Conservation (phyloP, 2,888 invertebrate genomes). For the Noctua janthina region DNA sequence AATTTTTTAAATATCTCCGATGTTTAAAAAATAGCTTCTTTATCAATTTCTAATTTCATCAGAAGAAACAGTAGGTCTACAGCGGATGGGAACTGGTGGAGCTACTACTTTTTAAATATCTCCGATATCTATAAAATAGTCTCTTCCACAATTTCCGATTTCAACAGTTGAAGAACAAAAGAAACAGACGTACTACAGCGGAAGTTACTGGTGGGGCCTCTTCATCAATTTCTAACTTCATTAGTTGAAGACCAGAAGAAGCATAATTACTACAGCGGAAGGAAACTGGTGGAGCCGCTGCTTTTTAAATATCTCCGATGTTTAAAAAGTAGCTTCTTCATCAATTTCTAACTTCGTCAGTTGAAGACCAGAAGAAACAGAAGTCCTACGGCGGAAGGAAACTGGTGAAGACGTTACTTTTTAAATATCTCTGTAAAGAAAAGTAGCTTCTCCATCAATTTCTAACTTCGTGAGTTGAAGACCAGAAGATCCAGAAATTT, state of each 20-base stretch:
- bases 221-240: too few species aligned
- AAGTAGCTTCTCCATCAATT: too few species aligned
- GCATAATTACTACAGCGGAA: neutral
- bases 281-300: neutral
- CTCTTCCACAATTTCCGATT: neutral
- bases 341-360: too few species aligned
- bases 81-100: too few species aligned
- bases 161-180: neutral
- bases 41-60: neutral
- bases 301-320: conserved; percentile 9
- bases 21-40: neutral
- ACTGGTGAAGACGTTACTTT: conserved; percentile 12
- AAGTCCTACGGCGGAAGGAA: neutral
- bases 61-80: too few species aligned
- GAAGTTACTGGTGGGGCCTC: neutral
- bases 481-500: neutral
- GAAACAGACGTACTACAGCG: neutral
- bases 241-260: neutral
- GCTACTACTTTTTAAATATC: too few species aligned
- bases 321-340: neutral
- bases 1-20: conserved; percentile 11
- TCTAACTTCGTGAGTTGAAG: too few species aligned
- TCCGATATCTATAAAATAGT: neutral
- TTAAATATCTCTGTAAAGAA: neutral
- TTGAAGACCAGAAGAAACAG: neutral